These are phyloP conservation scores for Chondrosia reniformis DNA, from an alignment of 37 sponge, comb jelly and placozoan species.

Conservation along the genomic window DNA sequence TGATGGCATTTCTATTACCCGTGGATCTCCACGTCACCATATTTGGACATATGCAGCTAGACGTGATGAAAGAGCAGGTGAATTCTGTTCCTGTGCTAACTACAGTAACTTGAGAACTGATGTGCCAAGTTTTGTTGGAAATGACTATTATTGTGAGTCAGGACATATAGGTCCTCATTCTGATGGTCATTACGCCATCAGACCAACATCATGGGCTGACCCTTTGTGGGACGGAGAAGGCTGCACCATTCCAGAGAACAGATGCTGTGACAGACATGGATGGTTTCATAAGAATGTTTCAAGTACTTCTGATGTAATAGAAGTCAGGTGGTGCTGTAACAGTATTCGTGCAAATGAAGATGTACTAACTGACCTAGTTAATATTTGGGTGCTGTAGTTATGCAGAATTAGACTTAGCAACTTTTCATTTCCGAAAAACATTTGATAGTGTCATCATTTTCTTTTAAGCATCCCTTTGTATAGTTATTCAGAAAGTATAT, in stretches of 20 bases:
- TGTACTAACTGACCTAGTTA: slow-evolving; percentile 14
- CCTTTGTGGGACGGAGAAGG: slow-evolving; percentile 20
- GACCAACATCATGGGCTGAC: slow-evolving; percentile 7
- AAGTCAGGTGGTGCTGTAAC: slow-evolving; percentile 20
- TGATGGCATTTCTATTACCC: slow-evolving; percentile 19
- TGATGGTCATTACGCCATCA: no score
- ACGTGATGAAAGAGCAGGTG: background rate
- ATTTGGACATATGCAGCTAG: slow-evolving; percentile 12
- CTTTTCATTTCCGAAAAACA: no score
- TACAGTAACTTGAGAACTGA: background rate
- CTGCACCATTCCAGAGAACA: slow-evolving; percentile 17
- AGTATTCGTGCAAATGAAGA: background rate
- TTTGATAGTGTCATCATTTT: no score
- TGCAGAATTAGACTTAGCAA: no score
- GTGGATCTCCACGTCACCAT: slow-evolving; percentile 13
- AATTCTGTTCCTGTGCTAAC: slow-evolving; percentile 1
- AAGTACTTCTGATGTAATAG: slow-evolving; percentile 2
- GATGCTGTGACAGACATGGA: slow-evolving; percentile 18
- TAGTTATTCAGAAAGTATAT: no score
- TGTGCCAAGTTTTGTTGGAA: slow-evolving; percentile 4
- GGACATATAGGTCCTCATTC: background rate
- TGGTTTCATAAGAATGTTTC: slow-evolving; percentile 7
- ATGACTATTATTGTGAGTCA: slow-evolving; percentile 11
- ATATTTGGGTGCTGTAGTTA: slow-evolving; percentile 14
- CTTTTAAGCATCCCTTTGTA: no score